phyloP scores from a whole-genome alignment of 2,113 vertebrate species.

The Cochlearius cochlearius region DNA sequence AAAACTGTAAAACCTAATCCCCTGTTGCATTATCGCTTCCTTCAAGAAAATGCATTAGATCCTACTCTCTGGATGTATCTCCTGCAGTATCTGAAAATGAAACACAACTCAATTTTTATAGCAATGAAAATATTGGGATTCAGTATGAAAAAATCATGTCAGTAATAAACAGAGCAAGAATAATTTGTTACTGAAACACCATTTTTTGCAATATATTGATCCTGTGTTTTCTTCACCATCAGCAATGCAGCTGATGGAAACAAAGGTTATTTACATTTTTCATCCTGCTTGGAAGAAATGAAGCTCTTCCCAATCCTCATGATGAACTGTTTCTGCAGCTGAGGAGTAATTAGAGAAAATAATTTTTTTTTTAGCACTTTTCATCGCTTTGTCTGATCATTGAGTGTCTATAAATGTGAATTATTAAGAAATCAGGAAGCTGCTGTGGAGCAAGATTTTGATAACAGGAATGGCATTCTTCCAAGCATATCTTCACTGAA shows the following conservation, averaged over 20 bases:
- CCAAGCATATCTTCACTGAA: background rate
- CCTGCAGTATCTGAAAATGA: background rate
- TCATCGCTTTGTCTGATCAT: background rate
- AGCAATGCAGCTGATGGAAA: background rate
- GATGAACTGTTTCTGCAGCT: background rate
- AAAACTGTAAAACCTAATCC: background rate
- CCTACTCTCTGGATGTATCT: background rate
- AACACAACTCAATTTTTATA: background rate
- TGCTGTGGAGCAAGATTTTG: background rate
- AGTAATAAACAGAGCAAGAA: background rate
- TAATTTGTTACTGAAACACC: background rate
- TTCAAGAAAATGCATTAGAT: background rate
- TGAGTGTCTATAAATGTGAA: background rate
- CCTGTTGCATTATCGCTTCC: background rate
- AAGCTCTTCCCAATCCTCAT: background rate
- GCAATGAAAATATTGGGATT: background rate
- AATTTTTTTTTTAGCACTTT: background rate
- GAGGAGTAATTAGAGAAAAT: background rate
- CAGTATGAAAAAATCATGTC: background rate
- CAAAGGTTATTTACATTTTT: background rate
- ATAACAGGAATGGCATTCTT: background rate
- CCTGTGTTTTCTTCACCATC: background rate
- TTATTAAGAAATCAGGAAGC: background rate
- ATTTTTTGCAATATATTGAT: background rate
- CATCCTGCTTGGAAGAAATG: background rate